These are phyloP conservation scores for Antechinus stuartii DNA, from an alignment of 2,113 vertebrate species.

Conservation along the genomic window DNA sequence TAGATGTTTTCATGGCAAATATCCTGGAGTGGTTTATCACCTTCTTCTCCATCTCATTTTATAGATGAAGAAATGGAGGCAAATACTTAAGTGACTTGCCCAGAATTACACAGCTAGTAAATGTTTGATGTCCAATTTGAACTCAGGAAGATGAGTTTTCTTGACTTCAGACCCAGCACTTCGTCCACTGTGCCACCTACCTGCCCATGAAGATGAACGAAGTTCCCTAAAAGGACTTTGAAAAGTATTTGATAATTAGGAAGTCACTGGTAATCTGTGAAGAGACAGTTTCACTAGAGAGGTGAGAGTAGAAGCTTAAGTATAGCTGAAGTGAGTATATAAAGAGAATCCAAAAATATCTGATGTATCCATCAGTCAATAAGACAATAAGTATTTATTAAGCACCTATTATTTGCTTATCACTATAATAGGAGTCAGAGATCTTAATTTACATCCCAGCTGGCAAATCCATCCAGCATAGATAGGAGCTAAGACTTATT, in stretches of 20 bases:
- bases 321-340: neutral
- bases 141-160: neutral
- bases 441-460: neutral
- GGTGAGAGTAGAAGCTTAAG: neutral
- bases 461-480: neutral
- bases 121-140: neutral
- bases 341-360: neutral
- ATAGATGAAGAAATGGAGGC: neutral
- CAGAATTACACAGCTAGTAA: neutral
- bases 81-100: neutral
- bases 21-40: neutral
- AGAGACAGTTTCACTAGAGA: neutral
- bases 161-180: neutral
- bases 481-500: neutral
- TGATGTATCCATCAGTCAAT: neutral
- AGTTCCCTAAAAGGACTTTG: neutral
- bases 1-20: neutral
- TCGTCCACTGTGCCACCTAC: neutral
- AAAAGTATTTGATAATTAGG: neutral
- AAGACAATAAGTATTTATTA: neutral
- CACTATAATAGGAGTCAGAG: neutral
- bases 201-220: neutral
- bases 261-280: neutral
- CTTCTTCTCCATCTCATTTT: neutral
- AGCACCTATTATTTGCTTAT: neutral